Conservation (phyloP, 1,140 invertebrate species). For the Ceratitis capitata region DNA sequence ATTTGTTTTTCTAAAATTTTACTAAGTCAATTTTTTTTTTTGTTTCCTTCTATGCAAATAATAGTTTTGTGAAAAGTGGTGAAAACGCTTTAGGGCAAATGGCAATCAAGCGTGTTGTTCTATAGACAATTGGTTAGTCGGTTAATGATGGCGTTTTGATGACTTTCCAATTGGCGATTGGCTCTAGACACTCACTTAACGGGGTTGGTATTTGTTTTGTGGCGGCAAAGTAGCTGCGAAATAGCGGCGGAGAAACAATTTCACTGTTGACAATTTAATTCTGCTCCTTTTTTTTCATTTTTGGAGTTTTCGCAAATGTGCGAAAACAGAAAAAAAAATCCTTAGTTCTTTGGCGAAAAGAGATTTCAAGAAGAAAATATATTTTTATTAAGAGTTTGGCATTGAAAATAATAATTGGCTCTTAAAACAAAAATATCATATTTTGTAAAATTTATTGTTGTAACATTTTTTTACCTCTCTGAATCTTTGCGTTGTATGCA, state of each 20-base stretch:
- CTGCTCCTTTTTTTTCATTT: neutral
- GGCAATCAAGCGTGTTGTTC: neutral
- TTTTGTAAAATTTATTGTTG: too few species aligned
- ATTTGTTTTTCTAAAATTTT: neutral
- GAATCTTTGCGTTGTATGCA: too few species aligned
- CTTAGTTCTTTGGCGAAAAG: too few species aligned
- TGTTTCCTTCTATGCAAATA: neutral
- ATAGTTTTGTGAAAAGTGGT: slow-evolving; percentile 4
- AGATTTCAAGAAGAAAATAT: too few species aligned
- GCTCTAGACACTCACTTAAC: too few species aligned
- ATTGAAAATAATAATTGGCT: too few species aligned
- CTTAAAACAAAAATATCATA: too few species aligned
- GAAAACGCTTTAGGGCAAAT: slow-evolving; percentile 18
- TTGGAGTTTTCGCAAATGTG: neutral
- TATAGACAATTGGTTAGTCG: slow-evolving; percentile 17
- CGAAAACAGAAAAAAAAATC: neutral
- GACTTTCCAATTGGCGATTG: neutral
- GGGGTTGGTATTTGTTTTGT: neutral
- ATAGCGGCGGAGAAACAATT: neutral
- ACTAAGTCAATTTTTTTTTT: neutral
- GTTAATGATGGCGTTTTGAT: slow-evolving; percentile 22
- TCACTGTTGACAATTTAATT: too few species aligned
- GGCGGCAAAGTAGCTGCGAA: neutral
- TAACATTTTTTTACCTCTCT: too few species aligned
- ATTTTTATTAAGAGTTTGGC: too few species aligned